Evolutionary conservation across 2,113 vertebrate species (phyloP).

Genomic region (Leucopsar rothschildi): DNA sequence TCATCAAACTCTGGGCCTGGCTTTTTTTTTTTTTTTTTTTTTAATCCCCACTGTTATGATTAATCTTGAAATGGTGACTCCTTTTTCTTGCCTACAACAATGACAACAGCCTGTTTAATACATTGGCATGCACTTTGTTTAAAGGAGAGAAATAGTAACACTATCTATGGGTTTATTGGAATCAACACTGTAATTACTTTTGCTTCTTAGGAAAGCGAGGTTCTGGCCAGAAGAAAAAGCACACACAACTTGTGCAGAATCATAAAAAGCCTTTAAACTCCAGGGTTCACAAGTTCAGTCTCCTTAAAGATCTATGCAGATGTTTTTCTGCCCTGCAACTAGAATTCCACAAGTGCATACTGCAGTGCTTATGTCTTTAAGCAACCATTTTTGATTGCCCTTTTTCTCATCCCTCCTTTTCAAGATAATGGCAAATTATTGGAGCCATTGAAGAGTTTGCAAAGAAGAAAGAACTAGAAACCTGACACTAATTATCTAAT

Average conservation of each 20-base stretch:
- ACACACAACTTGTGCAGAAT: neutral
- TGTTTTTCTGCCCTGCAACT: neutral
- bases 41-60: neutral
- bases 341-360: neutral
- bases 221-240: neutral
- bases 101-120: neutral
- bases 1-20: neutral
- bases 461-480: neutral
- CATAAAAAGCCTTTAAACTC: neutral
- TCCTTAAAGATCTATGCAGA: neutral
- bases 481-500: neutral
- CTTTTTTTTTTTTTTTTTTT: neutral
- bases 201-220: neutral
- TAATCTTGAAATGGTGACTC: neutral
- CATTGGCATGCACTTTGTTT: neutral
- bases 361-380: neutral
- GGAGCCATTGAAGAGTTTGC: neutral
- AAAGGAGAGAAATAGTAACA: neutral
- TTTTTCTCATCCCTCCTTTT: neutral
- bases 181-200: neutral
- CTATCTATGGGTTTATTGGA: neutral
- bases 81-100: neutral
- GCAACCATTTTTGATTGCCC: neutral
- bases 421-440: neutral
- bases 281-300: neutral